A percentile compares a stretch with the other conserved stretches of the same genome.
phyloP scores from a whole-genome alignment of 2,888 invertebrate genomes.

The Nebria salina region DNA sequence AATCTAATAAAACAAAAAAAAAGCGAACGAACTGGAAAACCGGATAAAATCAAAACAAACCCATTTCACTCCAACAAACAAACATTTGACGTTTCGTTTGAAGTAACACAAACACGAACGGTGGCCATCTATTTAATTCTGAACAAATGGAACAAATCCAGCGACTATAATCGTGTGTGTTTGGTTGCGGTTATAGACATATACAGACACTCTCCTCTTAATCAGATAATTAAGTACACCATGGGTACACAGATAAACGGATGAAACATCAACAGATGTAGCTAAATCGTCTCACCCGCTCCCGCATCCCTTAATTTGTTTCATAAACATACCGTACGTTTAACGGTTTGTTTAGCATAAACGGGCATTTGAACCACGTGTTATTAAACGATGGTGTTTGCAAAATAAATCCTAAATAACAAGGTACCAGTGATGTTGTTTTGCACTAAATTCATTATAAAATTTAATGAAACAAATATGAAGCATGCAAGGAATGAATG shows the following conservation, averaged over 20 bases:
- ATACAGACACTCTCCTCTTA: neutral
- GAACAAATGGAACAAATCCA: neutral
- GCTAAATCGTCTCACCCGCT: neutral
- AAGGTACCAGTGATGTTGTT: neutral
- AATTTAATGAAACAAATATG: too few species aligned
- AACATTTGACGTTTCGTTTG: neutral
- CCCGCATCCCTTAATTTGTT: neutral
- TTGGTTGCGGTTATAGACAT: neutral
- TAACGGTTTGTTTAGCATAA: constrained; percentile 9
- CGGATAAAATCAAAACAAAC: neutral
- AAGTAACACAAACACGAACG: neutral
- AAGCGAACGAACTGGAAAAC: neutral
- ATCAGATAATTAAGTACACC: neutral
- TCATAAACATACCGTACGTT: constrained; percentile 7
- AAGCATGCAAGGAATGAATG: too few species aligned
- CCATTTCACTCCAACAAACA: neutral
- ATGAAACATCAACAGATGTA: neutral
- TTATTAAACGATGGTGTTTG: neutral
- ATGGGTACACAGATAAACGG: neutral
- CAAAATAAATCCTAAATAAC: neutral
- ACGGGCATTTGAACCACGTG: neutral
- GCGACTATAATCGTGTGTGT: neutral
- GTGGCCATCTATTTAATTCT: neutral
- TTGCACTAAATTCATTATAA: neutral
- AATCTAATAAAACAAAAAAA: too few species aligned